Evolutionary conservation across 2,888 invertebrate genomes (phyloP), one percentile per base, ranked within the genome.

Genomic region (Drosophila vallismaia): DNA sequence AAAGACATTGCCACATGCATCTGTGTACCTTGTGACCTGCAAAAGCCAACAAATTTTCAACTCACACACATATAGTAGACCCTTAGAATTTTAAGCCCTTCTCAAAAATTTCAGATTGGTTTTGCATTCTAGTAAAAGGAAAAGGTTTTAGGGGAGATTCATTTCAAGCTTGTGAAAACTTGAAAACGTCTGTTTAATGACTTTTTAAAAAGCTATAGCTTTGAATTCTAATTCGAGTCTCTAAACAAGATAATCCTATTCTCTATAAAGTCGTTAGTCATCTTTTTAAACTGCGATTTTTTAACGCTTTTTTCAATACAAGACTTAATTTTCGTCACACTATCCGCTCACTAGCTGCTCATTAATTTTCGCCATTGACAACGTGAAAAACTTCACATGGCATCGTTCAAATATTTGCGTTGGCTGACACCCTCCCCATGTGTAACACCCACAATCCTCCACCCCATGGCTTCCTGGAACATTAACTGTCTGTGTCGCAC

Each of bases 351-450:
- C 19, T 45, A n/a, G 9, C 9, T 42, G 12, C 33, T 33, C 31
- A 46, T 59, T 38, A 12, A 29, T 33, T 71, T 33, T 71, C 51
- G 29, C 42, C 31, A 42, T 12, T 48, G 51, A 12, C 36, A 19
- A 44, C 56, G 66, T 49, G 49, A 49, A 68, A 67, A 55, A 70
- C 67, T 68, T 78, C 36, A 36, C 54, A 59, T 63, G 73, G 55
- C 82, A 68, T 86, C 73, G 81, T 73, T 80, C 71, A 81, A 81
- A 81, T 81, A 71, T 77, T 86, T 86, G 75, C 66, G 63, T 49
- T 51, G 55, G 28, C 36, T 45, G 36, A 26, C 64, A 63, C 52
- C 24, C 51, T 49, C 28, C 28, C 49, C 59, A 19, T 19, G 19
- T 1, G 19, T 14, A 8, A 8, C 12, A 12, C 12, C 29, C 42